Evolutionary conservation across 2,113 vertebrate species (phyloP).

Genomic region (Conger conger): DNA sequence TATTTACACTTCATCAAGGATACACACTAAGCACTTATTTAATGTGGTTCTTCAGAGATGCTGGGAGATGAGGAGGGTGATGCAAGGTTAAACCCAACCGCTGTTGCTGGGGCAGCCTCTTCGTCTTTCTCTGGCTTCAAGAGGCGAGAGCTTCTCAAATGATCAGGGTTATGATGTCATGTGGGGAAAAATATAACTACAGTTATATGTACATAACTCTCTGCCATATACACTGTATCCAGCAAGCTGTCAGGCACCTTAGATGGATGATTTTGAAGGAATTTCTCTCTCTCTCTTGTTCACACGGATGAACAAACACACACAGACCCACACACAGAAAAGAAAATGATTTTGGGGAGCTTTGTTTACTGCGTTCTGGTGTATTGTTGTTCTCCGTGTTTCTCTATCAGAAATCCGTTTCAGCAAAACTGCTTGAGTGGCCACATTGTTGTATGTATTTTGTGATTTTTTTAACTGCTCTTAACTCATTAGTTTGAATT

Average conservation of each 20-base stretch:
- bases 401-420: background rate
- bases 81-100: background rate
- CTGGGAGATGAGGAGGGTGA: background rate
- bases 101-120: background rate
- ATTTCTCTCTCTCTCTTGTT: slow-evolving; percentile 27
- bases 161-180: background rate
- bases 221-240: background rate
- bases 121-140: background rate
- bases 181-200: background rate
- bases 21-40: background rate
- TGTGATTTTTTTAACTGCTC: no score
- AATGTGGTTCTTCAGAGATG: background rate
- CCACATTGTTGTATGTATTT: no score
- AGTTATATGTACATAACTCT: background rate
- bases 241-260: background rate
- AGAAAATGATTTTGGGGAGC: background rate
- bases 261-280: background rate
- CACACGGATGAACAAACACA: background rate
- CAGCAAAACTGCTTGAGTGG: no score
- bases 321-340: slow-evolving; percentile 13
- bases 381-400: background rate
- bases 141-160: background rate
- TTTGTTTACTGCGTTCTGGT: background rate
- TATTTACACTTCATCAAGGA: background rate
- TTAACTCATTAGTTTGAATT: no score